Evolutionary conservation across 2,113 vertebrate genomes (phyloP), one percentile per base, ranked within the genome.

Genomic region (Trichechus manatus): DNA sequence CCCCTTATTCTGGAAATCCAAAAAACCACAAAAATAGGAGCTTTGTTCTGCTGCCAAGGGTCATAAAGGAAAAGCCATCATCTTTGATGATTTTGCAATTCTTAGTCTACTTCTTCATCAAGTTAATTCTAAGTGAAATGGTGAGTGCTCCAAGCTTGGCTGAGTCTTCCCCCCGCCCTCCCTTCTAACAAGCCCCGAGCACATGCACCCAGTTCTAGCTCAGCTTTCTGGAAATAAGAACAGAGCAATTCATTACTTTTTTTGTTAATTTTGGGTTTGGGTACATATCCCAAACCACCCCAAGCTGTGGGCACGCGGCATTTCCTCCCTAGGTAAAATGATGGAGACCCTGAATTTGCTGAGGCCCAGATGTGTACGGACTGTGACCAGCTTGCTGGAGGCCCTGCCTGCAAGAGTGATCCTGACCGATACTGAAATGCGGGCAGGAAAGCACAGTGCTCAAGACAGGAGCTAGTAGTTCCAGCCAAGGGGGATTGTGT

Each of bases 11-110:
- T 39, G 91, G 95, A 87, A 93, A 94, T 84, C 89, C 84, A 79
- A 79, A 97, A 95, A 96, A 87, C 97, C 96, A 80, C 78, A 93
- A 97, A 96, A 91, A 89, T 53, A 74, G 85, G 94, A 89, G 78
- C 97, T 98, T 98, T 93, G 95, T 98, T 98, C 96, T 94, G 83
- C 33, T 36, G 98, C 97, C 96, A 98, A 97, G 97, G 97, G 87
- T 87, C 91, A 97, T 82, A 98, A 98, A 97, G 89, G 89, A 97
- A 97, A 97, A 97, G 64, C 96, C 92, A 97, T 97, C 96, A 91
- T 97, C 86, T 97, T 83, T 97, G 97, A 98, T 98, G 97, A 98
- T 97, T 97, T 77, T 91, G 97, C 91, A 95, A 74, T 97, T 98
- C 89, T 88, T 87, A 81, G 81, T 96, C 93, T 95, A 29, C 87